Percentiles rank a stretch among this genome's conserved stretches.
Evolutionary conservation across 2,797 vertebrate species (phyloP).

Genomic region (Falco rusticolus): DNA sequence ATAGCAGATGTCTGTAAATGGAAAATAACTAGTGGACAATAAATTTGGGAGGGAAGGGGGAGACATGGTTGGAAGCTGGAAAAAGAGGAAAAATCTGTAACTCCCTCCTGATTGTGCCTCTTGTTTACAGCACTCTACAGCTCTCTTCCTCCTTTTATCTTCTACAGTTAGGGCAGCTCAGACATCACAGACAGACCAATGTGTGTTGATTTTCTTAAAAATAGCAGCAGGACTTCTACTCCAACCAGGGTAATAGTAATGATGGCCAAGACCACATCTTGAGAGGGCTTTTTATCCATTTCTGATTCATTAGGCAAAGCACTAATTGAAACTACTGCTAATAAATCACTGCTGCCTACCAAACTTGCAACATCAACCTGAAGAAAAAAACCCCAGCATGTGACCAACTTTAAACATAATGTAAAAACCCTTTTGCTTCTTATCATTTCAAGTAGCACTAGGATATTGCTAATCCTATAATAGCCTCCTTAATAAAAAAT

Average conservation of each 20-base stretch:
- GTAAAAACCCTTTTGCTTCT: neutral
- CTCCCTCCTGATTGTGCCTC: neutral
- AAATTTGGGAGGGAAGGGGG: neutral
- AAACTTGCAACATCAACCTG: slow-evolving; percentile 8
- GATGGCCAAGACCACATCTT: neutral
- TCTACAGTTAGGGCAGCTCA: neutral
- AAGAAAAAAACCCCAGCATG: neutral
- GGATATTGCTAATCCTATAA: neutral
- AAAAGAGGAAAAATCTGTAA: neutral
- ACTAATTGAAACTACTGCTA: slow-evolving; percentile 26
- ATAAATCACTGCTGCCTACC: slow-evolving; percentile 16
- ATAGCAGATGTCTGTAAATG: neutral
- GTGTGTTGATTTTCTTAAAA: slow-evolving; percentile 21
- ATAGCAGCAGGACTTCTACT: slow-evolving; percentile 1
- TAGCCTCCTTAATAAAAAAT: neutral
- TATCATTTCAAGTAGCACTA: neutral
- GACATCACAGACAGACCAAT: neutral
- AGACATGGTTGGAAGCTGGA: neutral
- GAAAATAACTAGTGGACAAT: neutral
- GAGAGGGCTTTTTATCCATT: slow-evolving; percentile 4
- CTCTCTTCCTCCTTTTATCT: neutral
- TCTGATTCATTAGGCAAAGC: slow-evolving; percentile 19
- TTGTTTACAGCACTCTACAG: neutral
- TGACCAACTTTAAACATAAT: neutral
- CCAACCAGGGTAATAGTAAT: slow-evolving; percentile 15